Conservation (phyloP, 2,797 vertebrate species). For the Semaprochilodus insignis region DNA sequence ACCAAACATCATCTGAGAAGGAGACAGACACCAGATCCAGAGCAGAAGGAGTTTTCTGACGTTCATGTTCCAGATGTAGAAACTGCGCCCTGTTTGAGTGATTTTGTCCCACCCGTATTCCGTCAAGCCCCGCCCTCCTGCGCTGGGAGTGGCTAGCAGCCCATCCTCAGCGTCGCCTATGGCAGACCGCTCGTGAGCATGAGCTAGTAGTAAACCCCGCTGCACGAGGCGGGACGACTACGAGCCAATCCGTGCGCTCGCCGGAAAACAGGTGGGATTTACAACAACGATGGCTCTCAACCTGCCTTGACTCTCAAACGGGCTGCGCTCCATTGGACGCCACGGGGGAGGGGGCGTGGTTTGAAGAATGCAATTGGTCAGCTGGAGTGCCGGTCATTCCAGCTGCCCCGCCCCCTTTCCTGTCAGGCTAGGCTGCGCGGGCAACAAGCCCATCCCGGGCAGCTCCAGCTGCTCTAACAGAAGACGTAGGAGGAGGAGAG, state of each 20-base stretch:
- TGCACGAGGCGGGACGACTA: background rate
- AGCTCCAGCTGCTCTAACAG: constrained; percentile 83
- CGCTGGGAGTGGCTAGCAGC: background rate
- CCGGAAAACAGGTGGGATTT: background rate
- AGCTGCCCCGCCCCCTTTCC: constrained; percentile 52
- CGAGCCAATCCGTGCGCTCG: background rate
- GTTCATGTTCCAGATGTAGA: constrained; percentile 65
- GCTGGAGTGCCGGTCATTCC: constrained; percentile 45
- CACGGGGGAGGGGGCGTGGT: constrained; percentile 13
- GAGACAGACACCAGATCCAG: no score
- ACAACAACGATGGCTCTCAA: constrained; percentile 59
- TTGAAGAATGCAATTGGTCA: constrained; percentile 55
- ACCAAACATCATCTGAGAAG: background rate
- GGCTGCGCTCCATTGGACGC: constrained; percentile 37
- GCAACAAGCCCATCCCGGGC: constrained; percentile 85
- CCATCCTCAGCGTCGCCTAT: background rate
- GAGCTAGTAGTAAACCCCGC: background rate
- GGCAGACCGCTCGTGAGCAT: background rate
- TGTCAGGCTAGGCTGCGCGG: constrained; percentile 82
- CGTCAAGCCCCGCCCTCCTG: background rate
- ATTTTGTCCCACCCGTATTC: background rate
- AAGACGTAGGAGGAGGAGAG: constrained; percentile 86
- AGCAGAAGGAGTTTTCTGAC: constrained; percentile 51
- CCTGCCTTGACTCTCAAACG: constrained; percentile 62
- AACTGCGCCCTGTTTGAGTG: constrained; percentile 50